Base-by-base conservation (phyloP, 2,113 vertebrate species). In the Catharus bicknelli region DNA sequence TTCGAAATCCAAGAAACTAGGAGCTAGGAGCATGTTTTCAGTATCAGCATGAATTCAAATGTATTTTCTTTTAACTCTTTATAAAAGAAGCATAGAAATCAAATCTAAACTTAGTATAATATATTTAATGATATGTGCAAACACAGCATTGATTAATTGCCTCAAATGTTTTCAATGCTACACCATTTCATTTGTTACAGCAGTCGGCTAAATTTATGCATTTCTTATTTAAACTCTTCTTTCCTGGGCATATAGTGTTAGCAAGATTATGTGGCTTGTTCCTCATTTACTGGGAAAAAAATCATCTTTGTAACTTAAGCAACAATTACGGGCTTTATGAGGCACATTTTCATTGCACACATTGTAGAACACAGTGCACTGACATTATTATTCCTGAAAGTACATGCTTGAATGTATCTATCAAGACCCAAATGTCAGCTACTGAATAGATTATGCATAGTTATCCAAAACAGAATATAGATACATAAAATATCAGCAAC, bases 81-180 rank as follows among this genome's bases (percentile, higher is more conserved):
- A 97, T 98, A 98, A 98, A 98, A 97, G 97, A 97, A 97, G 97
- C 97, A 98, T 97, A 98, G 97, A 98, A 98, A 98, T 98, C 97
- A 98, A 98, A 98, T 98, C 98, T 98, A 98, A 98, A 98, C 97
- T 97, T 98, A 98, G 97, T 97, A 98, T 98, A 98, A 98, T 98
- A 97, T 98, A 97, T 98, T 98, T 98, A 98, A 98, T 98, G 97
- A 98, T 98, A 98, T 98, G 97, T 98, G 97, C 98, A 98, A 98
- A 98, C 98, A 98, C 97, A 97, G 97, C 97, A 98, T 97, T 97
- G 97, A 98, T 98, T 98, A 98, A 98, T 98, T 98, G 97, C 97
- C 97, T 98, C 96, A 96, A 97, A 97, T 97, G 96, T 97, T 97
- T 97, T 97, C 97, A 97, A 90, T 94, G 94, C 95, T 97, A 96